Base-by-base conservation (phyloP, 2,888 invertebrate genomes). In the Nebria brevicollis region DNA sequence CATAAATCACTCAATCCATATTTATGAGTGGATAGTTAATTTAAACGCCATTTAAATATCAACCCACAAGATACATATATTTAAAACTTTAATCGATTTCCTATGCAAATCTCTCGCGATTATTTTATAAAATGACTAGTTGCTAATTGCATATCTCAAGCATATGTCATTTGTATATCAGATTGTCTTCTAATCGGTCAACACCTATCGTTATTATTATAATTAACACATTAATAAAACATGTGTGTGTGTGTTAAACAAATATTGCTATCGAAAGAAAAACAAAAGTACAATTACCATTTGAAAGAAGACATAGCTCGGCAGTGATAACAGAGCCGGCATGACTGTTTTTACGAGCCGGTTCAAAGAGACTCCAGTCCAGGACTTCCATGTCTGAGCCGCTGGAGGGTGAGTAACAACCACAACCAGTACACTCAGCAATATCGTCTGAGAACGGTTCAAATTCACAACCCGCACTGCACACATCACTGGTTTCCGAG, bases 291-390 rank as follows among this genome's bases (percentile, higher is more conserved):
- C 65, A 73, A 66, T 78, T 73, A 80, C 75, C 72, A 75, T 72
- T 75, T 26, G 65, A 64, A 15, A 80, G 72, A 20, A 80, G 42
- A 75, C 64, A 64, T 75, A 82, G 25, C 42, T 82, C 80, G 6
- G 77, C 82, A 11, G 82, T 75, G n/a, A 82, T n/a, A 25, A 77
- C 77, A 75, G 72, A 72, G 15, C 77, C 77, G 43, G 75, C 72
- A 42, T 79, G 76, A 85, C 85, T 86, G 77, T 85, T 83, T 84
- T 87, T 87, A 83, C 85, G 85, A 75, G 92, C 92, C 75, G 93
- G 93, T 87, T 93, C 93, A 87, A 93, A 93, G 84, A 93, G 88
- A 83, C 93, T 90, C 86, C 93, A 89, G 89, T 93, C 93, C 84
- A 93, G 89, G 83, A 93, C 93, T 84, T 93, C 93, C 92, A 93